Evolutionary conservation across 1,140 invertebrate species (phyloP).

Genomic region (Forficula auricularia): DNA sequence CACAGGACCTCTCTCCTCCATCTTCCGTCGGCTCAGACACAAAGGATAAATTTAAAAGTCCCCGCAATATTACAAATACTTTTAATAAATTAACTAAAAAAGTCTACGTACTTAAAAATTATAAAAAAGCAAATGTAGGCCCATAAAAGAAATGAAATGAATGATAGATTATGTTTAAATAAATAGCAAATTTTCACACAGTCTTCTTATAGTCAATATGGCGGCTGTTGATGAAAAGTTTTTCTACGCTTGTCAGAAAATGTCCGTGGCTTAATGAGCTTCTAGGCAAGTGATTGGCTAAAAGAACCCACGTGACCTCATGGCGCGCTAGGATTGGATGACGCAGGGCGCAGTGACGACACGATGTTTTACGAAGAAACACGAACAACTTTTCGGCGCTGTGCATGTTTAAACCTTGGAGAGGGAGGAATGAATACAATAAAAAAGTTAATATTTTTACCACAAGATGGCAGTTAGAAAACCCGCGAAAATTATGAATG

Average conservation of each 20-base stretch:
- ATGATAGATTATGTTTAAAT: constrained; percentile 36
- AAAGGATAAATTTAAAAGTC: constrained; percentile 11
- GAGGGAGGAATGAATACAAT: too few species aligned
- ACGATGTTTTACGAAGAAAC: too few species aligned
- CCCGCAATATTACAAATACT: constrained; percentile 9
- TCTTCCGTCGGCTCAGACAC: constrained; percentile 36
- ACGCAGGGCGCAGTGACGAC: too few species aligned
- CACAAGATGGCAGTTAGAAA: too few species aligned
- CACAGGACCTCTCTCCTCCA: constrained; percentile 42
- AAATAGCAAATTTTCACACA: constrained; percentile 48
- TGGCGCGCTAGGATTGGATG: constrained; percentile 14
- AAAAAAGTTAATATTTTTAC: too few species aligned
- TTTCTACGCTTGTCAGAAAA: constrained; percentile 80
- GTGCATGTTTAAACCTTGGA: too few species aligned
- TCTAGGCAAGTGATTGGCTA: constrained; percentile 32
- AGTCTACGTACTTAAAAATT: constrained; percentile 1
- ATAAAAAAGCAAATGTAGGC: constrained; percentile 19
- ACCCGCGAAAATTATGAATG: too few species aligned
- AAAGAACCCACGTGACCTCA: constrained; percentile 32
- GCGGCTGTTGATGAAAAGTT: constrained; percentile 82
- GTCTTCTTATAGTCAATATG: constrained; percentile 64
- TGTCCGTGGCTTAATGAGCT: constrained; percentile 48
- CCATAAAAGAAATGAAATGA: constrained; percentile 34
- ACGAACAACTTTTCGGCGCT: too few species aligned
- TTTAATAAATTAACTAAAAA: too few species aligned